phyloP scores from a whole-genome alignment of 2,113 vertebrate species.

The Budorcas taxicolor region DNA sequence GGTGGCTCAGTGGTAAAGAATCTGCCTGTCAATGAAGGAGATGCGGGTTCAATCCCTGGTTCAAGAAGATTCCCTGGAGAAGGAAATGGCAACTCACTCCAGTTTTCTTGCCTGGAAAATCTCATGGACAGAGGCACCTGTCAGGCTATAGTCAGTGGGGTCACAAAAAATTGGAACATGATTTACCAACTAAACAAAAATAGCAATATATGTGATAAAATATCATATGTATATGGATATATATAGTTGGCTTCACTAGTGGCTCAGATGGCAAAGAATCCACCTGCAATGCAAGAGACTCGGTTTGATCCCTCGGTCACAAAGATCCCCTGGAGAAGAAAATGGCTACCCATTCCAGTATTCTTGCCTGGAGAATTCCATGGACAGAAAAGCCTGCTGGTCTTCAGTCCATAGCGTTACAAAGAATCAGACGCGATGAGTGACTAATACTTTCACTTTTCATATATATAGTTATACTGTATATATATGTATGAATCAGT shows the following conservation, averaged over 20 bases:
- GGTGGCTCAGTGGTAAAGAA: not conserved
- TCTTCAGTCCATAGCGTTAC: rapidly evolving
- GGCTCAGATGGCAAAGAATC: not conserved
- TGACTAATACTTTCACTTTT: not conserved
- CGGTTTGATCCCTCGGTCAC: rapidly evolving
- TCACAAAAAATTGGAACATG: not conserved
- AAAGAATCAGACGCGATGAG: not conserved
- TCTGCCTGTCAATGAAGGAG: not conserved
- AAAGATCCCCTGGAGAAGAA: not conserved
- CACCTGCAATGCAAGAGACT: not conserved
- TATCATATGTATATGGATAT: not conserved
- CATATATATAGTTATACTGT: not conserved
- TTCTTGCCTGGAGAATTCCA: not conserved
- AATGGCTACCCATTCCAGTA: not conserved
- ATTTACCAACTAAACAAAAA: not conserved
- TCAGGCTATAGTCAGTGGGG: not conserved
- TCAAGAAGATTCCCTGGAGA: not conserved
- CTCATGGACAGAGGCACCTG: not conserved
- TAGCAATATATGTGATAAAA: not conserved
- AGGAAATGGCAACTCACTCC: not conserved
- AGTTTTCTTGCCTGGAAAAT: not conserved
- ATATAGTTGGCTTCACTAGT: not conserved
- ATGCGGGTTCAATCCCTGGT: not conserved
- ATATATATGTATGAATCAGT: not conserved
- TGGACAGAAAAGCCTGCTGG: not conserved